phyloP scores from a whole-genome alignment of 92 coral and sea anemone species.

The Epizoanthus illoricatus region DNA sequence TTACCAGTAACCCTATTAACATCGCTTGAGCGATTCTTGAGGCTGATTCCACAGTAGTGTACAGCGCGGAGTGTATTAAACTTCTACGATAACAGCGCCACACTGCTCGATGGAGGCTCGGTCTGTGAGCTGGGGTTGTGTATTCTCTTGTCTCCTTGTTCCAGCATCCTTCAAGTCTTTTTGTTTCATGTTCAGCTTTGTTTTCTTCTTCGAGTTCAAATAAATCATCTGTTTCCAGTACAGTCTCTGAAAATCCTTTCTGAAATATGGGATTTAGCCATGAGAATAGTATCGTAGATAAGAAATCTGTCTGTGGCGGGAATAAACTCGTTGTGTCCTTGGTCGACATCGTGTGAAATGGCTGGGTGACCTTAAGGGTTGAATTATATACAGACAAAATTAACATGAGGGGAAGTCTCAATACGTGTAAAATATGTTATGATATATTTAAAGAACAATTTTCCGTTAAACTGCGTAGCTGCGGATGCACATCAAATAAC shows the following conservation, averaged over 20 bases:
- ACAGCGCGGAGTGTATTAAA: conserved; percentile 24
- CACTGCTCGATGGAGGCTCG: conserved; percentile 20
- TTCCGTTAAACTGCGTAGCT: too few relatives aligned
- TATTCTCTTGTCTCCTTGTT: neutral
- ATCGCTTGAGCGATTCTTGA: conserved; percentile 32
- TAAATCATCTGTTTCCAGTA: conserved; percentile 13
- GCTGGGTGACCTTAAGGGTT: neutral
- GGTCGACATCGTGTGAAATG: conserved; percentile 1
- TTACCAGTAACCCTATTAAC: conserved; percentile 28
- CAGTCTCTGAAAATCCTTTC: conserved; percentile 23
- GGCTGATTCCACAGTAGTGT: conserved; percentile 25
- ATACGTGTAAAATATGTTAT: too few relatives aligned
- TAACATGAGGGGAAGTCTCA: conserved; percentile 20
- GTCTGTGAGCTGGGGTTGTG: neutral
- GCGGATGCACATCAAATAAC: too few relatives aligned
- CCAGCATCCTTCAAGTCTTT: conserved; percentile 29
- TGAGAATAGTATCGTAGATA: conserved; percentile 17
- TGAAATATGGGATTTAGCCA: conserved; percentile 39
- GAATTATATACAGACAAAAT: neutral
- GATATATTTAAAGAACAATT: too few relatives aligned
- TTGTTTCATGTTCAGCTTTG: conserved; percentile 28
- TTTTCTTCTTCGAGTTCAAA: conserved; percentile 28
- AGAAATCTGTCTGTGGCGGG: conserved; percentile 9
- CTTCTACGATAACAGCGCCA: conserved; percentile 28
- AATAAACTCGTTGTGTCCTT: neutral